These are phyloP conservation scores for Meriones unguiculatus DNA, from an alignment of 2,113 vertebrate genomes.

Conservation along the genomic window DNA sequence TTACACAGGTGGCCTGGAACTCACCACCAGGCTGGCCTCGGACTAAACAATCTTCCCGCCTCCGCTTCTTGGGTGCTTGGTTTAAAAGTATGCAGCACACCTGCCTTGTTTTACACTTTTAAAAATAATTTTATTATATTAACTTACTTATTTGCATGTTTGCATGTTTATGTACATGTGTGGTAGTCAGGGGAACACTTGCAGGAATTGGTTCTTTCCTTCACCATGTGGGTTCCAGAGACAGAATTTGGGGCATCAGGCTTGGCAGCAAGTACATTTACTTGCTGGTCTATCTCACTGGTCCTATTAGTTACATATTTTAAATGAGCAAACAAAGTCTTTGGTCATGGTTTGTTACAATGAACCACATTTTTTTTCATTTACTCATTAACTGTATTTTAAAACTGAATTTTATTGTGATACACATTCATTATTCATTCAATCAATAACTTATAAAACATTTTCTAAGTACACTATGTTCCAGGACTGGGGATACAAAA, in stretches of 20 bases:
- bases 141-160: background rate
- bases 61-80: background rate
- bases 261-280: background rate
- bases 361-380: conserved; percentile 35
- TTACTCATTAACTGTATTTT: conserved; percentile 2
- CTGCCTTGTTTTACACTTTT: background rate
- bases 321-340: conserved; percentile 28
- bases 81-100: background rate
- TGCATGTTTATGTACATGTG: background rate
- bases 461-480: background rate
- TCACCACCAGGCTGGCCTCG: background rate
- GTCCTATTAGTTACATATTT: background rate
- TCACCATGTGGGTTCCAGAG: background rate
- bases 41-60: background rate
- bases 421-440: background rate
- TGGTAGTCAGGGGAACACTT: background rate
- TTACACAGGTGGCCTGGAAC: background rate
- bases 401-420: conserved; percentile 18
- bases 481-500: background rate
- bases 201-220: background rate
- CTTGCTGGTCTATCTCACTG: background rate
- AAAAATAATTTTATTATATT: background rate
- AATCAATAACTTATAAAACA: background rate
- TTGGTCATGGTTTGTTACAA: conserved; percentile 15
- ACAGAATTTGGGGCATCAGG: background rate